These are phyloP conservation scores for Apantesis nais DNA, from an alignment of 2,888 invertebrate genomes.

Conservation along the genomic window DNA sequence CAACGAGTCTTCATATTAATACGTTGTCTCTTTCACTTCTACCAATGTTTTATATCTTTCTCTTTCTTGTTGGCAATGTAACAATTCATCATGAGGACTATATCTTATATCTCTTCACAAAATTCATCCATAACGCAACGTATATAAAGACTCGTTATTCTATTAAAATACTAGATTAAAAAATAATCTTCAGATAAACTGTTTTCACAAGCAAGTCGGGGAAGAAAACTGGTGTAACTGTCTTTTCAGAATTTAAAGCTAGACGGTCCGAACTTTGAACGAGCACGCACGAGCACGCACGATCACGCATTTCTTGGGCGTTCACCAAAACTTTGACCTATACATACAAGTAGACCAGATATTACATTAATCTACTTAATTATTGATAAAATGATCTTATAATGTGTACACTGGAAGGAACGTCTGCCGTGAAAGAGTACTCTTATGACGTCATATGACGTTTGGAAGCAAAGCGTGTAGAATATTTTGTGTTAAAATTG, in stretches of 20 bases:
- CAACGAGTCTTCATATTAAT: background rate
- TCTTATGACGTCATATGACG: background rate
- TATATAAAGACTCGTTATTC: background rate
- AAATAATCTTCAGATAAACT: background rate
- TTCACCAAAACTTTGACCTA: background rate
- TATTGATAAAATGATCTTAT: background rate
- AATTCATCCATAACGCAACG: background rate
- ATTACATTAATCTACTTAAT: background rate
- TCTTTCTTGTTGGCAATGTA: background rate
- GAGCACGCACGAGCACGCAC: background rate
- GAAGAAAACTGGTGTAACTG: slow-evolving; percentile 3
- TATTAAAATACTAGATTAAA: background rate
- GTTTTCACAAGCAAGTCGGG: background rate
- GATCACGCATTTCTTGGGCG: background rate
- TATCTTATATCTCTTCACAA: no score
- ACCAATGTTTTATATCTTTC: background rate
- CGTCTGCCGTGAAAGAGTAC: background rate
- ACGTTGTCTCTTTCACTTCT: background rate
- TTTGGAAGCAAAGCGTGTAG: background rate
- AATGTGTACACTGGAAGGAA: background rate
- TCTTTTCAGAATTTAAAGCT: slow-evolving; percentile 14
- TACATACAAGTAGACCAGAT: background rate
- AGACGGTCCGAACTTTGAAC: slow-evolving; percentile 1
- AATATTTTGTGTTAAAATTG: background rate
- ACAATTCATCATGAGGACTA: no score